Conservation (phyloP, 2,797 vertebrate species). For the Dipus sagitta region DNA sequence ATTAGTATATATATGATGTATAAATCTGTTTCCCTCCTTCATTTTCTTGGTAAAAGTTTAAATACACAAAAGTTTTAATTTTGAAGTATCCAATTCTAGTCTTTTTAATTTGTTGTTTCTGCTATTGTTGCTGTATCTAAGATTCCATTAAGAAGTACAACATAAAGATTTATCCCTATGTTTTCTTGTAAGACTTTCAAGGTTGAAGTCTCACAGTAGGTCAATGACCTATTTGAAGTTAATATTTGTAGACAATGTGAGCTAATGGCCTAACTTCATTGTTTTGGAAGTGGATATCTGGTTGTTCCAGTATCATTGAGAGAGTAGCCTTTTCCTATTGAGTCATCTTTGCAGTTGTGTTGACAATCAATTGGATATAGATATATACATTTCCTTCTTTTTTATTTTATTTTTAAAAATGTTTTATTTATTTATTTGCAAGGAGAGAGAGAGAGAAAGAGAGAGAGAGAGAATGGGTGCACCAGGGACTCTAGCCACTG, state of each 20-base stretch:
- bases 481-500: no score
- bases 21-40: background rate
- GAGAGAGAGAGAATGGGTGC: no score
- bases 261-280: no score
- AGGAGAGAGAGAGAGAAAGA: no score
- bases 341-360: background rate
- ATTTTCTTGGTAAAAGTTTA: background rate
- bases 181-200: slow-evolving; percentile 13
- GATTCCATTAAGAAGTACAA: background rate
- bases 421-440: no score
- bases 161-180: background rate
- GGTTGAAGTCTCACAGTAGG: background rate
- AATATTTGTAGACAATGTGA: background rate
- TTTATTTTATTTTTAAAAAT: background rate
- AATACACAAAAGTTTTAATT: background rate
- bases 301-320: background rate
- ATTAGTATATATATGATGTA: background rate
- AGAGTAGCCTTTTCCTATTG: background rate
- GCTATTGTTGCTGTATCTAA: background rate
- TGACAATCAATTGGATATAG: background rate
- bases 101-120: slow-evolving; percentile 3
- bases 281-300: no score
- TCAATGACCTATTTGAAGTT: background rate
- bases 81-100: background rate
- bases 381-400: background rate